Evolutionary conservation across 2,113 vertebrate genomes (phyloP), one percentile per base, ranked within the genome.

Genomic region (Microtus pennsylvanicus): DNA sequence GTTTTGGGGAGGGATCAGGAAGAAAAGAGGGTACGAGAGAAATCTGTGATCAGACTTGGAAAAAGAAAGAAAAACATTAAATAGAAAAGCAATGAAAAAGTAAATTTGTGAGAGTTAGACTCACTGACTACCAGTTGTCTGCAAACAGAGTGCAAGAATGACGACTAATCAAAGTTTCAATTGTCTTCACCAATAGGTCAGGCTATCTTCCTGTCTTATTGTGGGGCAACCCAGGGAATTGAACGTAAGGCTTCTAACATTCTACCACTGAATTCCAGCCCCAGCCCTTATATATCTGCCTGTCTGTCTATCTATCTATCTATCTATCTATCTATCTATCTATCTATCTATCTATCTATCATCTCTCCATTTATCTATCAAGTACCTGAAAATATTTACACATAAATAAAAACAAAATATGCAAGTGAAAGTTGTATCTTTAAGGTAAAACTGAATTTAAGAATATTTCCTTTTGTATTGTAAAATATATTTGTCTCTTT

Each of bases 381-480:
- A 52, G 11, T 5, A 1, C 55, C 26, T 85, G 47, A 35, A 90
- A 87, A 38, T 75, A 72, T 28, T 72, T 30, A 67, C 14, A 82
- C 3, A 35, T 58, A 38, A 90, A 67, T 47, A 92, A 89, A 87
- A 33, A 88, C 33, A 97, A 67, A 67, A 75, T 12, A 30, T 82
- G 16, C 8, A 77, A 82, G 5, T 4, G 88, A 88, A 87, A 81
- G 10, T 82, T 88, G 24, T 28, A 77, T 61, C 58, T 93, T 83
- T 65, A 38, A 81, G 61, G 38, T 91, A 89, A 92, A 95, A 94
- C 72, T 67, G 19, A 58, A 83, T 28, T 83, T 63, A 81, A 30
- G 10, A 92, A 69, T 45, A 86, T 94, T 86, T 87, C 35, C 61
- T 83, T 90, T 95, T 96, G 47, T 93, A 77, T 78, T 87, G 14